Conservation (phyloP, 2,797 vertebrate genomes). For the Cuculus canorus region DNA sequence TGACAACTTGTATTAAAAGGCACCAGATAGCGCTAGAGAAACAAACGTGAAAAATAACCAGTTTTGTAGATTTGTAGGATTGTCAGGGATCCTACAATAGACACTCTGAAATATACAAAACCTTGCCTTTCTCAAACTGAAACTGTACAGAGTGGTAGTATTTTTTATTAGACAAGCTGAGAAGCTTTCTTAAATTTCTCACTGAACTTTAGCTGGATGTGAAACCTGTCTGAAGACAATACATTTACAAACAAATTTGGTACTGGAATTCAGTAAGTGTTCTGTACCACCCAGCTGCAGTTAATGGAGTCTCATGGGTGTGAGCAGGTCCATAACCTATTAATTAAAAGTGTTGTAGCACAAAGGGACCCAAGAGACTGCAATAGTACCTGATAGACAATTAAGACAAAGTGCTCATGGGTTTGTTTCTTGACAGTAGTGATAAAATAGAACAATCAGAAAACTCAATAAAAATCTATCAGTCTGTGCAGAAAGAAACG, state of each 20-base stretch:
- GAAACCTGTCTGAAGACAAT: not conserved
- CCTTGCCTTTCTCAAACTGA: not conserved
- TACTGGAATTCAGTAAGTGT: not conserved
- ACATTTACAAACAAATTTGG: not conserved
- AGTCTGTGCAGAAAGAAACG: not conserved
- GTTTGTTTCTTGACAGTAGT: not conserved
- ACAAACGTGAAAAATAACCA: not conserved
- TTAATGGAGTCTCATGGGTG: not conserved
- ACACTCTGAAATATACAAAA: not conserved
- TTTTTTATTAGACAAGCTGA: conserved; percentile 20
- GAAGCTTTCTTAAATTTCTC: conserved; percentile 48
- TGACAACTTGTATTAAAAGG: not conserved
- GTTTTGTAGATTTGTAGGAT: not conserved
- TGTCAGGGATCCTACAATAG: not conserved
- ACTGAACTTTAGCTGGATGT: not conserved
- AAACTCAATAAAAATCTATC: conserved; percentile 33
- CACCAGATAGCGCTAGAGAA: not conserved
- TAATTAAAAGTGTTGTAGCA: conserved; percentile 11
- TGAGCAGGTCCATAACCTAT: conserved; percentile 13
- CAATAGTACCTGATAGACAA: not conserved
- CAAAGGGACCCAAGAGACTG: not conserved
- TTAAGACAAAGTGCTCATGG: conserved; percentile 8
- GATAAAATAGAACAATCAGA: conserved; percentile 45
- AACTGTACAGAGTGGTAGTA: too few species aligned
- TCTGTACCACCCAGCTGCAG: not conserved